Evolutionary conservation across 2,888 invertebrate species (phyloP), one percentile per base, ranked within the genome.

Genomic region (Sarcophaga caerulescens): DNA sequence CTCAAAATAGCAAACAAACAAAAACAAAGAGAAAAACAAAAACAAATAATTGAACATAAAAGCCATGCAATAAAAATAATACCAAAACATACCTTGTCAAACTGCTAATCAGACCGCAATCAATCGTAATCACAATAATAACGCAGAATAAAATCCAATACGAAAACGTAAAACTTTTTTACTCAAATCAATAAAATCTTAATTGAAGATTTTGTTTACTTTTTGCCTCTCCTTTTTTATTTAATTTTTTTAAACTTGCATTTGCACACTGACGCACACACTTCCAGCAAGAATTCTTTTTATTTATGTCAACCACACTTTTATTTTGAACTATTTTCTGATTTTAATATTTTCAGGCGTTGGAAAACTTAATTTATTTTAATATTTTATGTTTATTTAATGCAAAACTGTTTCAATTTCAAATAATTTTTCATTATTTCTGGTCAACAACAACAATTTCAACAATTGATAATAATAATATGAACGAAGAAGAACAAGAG

Each of bases 361-460:
- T 0, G 35, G 2, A 35, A 35, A 35, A 35, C 35, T 35, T 35
- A 35, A 35, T 35, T 35, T 2, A 35, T 35, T 8, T 35, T 10
- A 35, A 35, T 35, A 35, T 35, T 35, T 35, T 35, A 35, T 45
- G 62, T n/a, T 69, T 70, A 73, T 23, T 44, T 65, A 19, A 25
- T 57, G 35, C 35, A 35, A 10, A 35, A 35, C 1, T 10, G 8
- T 2, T 35, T 70, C 21, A 68, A 52, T 62, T 44, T 63, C 62
- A 59, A 71, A 1, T 25, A 76, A 74, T 75, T 73, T 47, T 60
- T 65, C 65, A 69, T 69, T 63, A 76, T 83, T 80, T 83, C 62
- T 75, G 81, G 69, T 75, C 74, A 81, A 74, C 63, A 81, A 74
- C 66, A 52, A 52, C 17, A 52, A 52, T 52, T 14, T 14, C 3